phyloP scores from a whole-genome alignment of 2,797 vertebrate species.

The Novumbra hubbsi region DNA sequence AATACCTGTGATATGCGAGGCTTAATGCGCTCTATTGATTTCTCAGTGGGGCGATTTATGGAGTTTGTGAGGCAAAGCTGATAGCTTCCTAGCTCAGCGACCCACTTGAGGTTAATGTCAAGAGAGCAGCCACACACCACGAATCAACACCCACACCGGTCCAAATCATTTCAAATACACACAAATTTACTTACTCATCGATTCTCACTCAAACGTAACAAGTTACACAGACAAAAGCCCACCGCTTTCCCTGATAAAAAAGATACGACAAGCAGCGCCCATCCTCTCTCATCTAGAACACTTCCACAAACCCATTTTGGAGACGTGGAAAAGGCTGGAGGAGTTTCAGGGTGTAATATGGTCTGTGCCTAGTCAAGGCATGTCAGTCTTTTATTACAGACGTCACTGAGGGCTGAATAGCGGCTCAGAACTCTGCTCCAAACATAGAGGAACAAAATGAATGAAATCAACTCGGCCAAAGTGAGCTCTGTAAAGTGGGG shows the following conservation, averaged over 20 bases:
- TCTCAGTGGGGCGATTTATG: conserved; percentile 63
- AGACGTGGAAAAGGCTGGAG: background rate
- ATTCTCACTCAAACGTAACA: background rate
- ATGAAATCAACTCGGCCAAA: conserved; percentile 3
- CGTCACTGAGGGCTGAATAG: background rate
- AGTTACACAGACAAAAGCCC: background rate
- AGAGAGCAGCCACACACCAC: conserved; percentile 37
- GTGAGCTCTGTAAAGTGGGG: conserved; percentile 23
- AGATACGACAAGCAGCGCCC: background rate
- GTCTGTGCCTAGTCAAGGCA: background rate
- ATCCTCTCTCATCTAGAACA: background rate
- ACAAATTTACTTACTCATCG: background rate
- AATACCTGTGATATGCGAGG: conserved; percentile 58
- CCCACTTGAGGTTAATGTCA: conserved; percentile 45
- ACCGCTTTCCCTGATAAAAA: background rate
- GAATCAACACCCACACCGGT: conserved; percentile 3
- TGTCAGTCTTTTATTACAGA: background rate
- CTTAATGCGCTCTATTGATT: conserved; percentile 66
- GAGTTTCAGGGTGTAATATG: conserved; percentile 2
- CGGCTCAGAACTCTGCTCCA: background rate
- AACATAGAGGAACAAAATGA: background rate
- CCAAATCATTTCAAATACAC: background rate
- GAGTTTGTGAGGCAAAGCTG: conserved; percentile 62
- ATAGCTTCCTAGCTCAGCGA: conserved; percentile 30
- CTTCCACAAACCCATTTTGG: background rate